Evolutionary conservation across 2,888 invertebrate genomes (phyloP).

Genomic region (Cyclophora punctaria): DNA sequence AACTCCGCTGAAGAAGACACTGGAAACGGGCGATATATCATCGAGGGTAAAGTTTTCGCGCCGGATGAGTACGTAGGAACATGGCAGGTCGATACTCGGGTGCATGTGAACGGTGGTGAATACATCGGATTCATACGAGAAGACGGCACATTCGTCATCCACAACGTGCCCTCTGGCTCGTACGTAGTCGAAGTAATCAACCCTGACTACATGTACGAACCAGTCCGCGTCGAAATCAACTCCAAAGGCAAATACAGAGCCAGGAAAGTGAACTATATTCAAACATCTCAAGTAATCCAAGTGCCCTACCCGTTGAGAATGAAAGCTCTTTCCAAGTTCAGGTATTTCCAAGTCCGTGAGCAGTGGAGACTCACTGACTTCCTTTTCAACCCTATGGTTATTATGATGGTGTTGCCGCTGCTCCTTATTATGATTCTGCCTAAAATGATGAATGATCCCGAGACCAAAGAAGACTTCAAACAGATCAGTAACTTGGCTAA

Average conservation of each 20-base stretch:
- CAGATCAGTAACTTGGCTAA: constrained; percentile 88
- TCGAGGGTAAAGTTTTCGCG: constrained; percentile 88
- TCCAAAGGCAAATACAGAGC: constrained; percentile 97
- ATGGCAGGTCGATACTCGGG: constrained; percentile 85
- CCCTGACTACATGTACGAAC: constrained; percentile 94
- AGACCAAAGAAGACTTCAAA: constrained; percentile 96
- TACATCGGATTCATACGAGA: constrained; percentile 90
- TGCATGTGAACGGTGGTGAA: constrained; percentile 92
- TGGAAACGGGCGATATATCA: constrained; percentile 77
- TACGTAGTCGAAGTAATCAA: constrained; percentile 95
- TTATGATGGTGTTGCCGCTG: constrained; percentile 97
- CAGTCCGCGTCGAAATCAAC: constrained; percentile 96
- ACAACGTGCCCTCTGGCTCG: constrained; percentile 92
- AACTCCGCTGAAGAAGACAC: constrained; percentile 52
- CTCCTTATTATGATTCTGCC: constrained; percentile 93
- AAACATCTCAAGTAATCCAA: constrained; percentile 91
- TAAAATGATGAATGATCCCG: constrained; percentile 98
- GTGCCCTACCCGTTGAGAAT: constrained; percentile 94
- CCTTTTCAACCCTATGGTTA: constrained; percentile 96
- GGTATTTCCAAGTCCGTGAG: constrained; percentile 94
- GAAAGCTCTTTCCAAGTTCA: constrained; percentile 85
- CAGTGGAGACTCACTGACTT: constrained; percentile 98
- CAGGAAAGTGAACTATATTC: constrained; percentile 94
- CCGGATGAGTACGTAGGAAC: constrained; percentile 78
- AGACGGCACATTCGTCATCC: constrained; percentile 92